Base-by-base conservation (phyloP, 2,113 vertebrate genomes). In the Paracanthobrama guichenoti region DNA sequence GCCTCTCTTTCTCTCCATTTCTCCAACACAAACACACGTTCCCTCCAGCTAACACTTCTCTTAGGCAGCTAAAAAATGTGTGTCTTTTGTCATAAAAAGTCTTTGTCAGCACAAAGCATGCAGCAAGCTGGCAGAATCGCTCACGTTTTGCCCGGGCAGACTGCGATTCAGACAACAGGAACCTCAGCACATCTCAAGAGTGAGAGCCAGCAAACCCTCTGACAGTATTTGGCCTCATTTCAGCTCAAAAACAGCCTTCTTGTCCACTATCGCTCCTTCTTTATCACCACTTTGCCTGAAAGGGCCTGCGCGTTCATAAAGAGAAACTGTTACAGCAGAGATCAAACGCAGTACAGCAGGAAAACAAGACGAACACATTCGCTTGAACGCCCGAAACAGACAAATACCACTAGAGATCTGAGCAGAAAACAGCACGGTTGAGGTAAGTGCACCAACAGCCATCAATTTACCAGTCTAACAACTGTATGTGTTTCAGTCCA, bases 81-180 rank as follows among this genome's bases (percentile, higher is more conserved):
- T 84, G 78, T 84, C 83, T 83, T 86, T 81, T 85, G 80, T 81
- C 39, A 81, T 69, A 59, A 84, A 89, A 84, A 13, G 28, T 59
- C 83, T 83, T 77, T 71, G 86, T 90, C 89, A 90, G 89, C 89
- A 89, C 24, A 85, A 78, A 60, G 59, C 22, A 42, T 78, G 53
- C 44, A 74, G 83, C 84, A 64, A 82, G 77, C 85, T 84, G 85
- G 84, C 87, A 85, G 71, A 82, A 84, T 39, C 60, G 35, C 24
- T 83, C 85, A 72, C 55, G 20, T 85, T 88, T 87, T 78, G 31
- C 86, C 67, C 18, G 53, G 53, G 53, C 18, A 22, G 53, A 48
- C 46, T 48, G 46, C 12, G 12, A 64, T 82, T 80, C 50, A 66
- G 64, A 72, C 81, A 73, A 26, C 62, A 71, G 42, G 75, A 84